A percentile compares a stretch with the other conserved stretches of the same genome.
phyloP scores from a whole-genome alignment of 1,140 invertebrate species.

The Gryon sp. region DNA sequence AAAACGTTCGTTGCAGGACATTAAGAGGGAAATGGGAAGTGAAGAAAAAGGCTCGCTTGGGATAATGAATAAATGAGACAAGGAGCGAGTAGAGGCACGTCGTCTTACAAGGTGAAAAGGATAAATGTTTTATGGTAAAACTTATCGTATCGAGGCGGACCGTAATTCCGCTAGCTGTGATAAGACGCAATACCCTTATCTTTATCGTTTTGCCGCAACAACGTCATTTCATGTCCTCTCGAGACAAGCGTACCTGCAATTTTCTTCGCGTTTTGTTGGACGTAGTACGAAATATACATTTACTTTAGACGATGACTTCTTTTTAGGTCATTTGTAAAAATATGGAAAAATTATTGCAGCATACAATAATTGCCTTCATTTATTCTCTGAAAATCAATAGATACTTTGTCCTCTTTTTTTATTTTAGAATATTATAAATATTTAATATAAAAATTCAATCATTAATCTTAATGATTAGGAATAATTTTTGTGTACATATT shows the following conservation, averaged over 20 bases:
- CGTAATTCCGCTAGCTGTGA: constrained; percentile 44
- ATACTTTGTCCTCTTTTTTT: too few relatives aligned
- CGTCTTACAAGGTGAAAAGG: constrained; percentile 53
- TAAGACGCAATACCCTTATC: constrained; percentile 57
- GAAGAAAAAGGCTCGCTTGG: constrained; percentile 44
- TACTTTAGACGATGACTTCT: not conserved
- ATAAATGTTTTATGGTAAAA: constrained; percentile 67
- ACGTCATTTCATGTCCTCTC: constrained; percentile 59
- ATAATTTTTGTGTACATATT: too few relatives aligned
- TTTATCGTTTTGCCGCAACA: constrained; percentile 60
- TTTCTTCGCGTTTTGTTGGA: constrained; percentile 31
- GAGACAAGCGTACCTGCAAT: constrained; percentile 52
- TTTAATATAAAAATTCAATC: too few relatives aligned
- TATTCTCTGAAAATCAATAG: too few relatives aligned
- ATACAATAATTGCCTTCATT: too few relatives aligned
- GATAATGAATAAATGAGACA: constrained; percentile 65
- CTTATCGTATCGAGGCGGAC: constrained; percentile 47
- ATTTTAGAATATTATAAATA: too few relatives aligned
- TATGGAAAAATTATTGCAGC: too few relatives aligned
- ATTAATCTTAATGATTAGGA: too few relatives aligned
- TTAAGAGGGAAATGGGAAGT: constrained; percentile 61
- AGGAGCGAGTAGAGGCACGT: constrained; percentile 23
- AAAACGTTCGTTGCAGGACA: constrained; percentile 48
- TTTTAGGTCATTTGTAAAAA: too few relatives aligned
- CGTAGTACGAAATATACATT: too few relatives aligned